Conservation (phyloP, 2,888 invertebrate species). For the Parochlus steinenii region DNA sequence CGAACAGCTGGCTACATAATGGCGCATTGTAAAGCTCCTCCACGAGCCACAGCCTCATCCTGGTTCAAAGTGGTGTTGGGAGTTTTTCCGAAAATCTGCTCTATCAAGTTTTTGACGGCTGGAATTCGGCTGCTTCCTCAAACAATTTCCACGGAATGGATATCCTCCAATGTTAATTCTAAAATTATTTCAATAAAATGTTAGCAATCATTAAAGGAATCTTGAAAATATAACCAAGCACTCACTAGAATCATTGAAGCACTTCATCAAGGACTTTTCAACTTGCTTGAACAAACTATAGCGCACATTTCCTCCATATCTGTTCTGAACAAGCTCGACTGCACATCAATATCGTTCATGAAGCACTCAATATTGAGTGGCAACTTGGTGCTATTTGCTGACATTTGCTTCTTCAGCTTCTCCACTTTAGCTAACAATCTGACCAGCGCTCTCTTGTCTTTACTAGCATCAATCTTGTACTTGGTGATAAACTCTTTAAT, state of each 20-base stretch:
- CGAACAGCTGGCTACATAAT: constrained; percentile 94
- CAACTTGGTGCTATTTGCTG: constrained; percentile 87
- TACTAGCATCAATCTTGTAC: constrained; percentile 72
- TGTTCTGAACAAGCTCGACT: constrained; percentile 63
- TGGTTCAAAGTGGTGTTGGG: constrained; percentile 93
- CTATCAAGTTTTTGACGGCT: constrained; percentile 74
- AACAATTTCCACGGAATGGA: constrained; percentile 89
- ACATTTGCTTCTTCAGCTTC: constrained; percentile 98
- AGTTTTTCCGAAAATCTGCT: constrained; percentile 68
- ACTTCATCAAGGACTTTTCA: constrained; percentile 54
- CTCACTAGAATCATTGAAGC: constrained; percentile 67
- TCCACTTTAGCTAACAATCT: constrained; percentile 86
- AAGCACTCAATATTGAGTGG: constrained; percentile 97
- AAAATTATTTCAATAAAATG: no score
- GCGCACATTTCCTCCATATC: constrained; percentile 77
- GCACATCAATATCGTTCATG: constrained; percentile 94
- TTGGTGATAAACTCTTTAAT: constrained; percentile 71
- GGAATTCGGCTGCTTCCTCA: constrained; percentile 94
- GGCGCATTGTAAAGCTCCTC: constrained; percentile 92
- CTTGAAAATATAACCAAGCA: no score
- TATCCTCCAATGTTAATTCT: constrained; percentile 51
- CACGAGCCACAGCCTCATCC: constrained; percentile 94
- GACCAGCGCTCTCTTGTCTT: constrained; percentile 70
- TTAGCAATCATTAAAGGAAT: no score
- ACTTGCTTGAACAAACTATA: constrained; percentile 61